These are phyloP conservation scores for Struthidea cinerea DNA, from an alignment of 2,113 vertebrate species.

Conservation along the genomic window DNA sequence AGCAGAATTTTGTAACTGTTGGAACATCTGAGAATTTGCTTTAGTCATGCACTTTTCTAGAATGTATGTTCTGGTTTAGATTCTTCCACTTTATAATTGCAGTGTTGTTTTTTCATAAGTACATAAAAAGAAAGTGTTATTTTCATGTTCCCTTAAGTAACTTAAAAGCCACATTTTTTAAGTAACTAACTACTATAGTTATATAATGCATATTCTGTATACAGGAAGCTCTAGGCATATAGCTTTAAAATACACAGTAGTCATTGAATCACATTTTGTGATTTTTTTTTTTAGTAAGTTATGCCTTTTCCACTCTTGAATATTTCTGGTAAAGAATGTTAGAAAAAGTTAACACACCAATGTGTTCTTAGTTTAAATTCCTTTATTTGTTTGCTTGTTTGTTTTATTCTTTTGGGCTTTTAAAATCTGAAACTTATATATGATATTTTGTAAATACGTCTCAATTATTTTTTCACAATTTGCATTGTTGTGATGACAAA, in stretches of 20 bases:
- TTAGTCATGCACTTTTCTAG: background rate
- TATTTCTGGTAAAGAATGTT: background rate
- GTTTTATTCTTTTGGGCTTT: background rate
- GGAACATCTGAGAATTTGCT: background rate
- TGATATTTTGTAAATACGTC: background rate
- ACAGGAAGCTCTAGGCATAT: background rate
- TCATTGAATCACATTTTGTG: background rate
- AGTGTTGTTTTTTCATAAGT: background rate
- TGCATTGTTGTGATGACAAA: background rate
- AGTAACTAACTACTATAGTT: background rate
- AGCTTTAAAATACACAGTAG: background rate
- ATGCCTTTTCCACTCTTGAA: background rate
- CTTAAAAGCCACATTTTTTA: background rate
- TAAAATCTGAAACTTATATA: background rate
- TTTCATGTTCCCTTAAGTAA: background rate
- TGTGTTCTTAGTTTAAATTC: background rate
- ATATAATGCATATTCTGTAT: background rate
- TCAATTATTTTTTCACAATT: background rate
- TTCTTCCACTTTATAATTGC: background rate
- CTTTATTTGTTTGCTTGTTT: background rate
- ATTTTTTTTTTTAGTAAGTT: background rate
- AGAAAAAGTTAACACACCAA: background rate
- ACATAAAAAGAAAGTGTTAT: background rate
- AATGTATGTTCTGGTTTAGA: background rate
- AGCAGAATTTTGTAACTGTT: background rate